Conservation (phyloP, 2,113 vertebrate genomes). For the Halichoeres trimaculatus region DNA sequence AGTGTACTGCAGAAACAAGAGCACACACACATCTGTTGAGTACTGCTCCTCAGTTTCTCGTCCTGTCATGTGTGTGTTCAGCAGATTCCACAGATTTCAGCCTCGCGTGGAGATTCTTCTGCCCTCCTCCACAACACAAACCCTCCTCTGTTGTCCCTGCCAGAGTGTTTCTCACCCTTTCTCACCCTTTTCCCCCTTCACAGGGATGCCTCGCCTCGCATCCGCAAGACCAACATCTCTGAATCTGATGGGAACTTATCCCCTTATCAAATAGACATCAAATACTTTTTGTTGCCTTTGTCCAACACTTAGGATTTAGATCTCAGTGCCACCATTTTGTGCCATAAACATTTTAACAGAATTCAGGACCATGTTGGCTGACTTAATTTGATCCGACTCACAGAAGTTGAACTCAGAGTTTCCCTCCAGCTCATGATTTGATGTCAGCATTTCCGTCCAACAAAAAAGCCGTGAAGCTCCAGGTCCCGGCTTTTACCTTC, state of each 20-base stretch:
- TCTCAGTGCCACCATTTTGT: too few relatives aligned
- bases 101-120: conserved; percentile 65
- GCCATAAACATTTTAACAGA: too few relatives aligned
- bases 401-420: too few relatives aligned
- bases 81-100: conserved; percentile 78
- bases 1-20: too few relatives aligned
- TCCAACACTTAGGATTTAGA: too few relatives aligned
- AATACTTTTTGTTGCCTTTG: too few relatives aligned
- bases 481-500: neutral
- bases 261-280: too few relatives aligned
- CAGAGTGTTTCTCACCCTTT: conserved; percentile 23
- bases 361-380: too few relatives aligned
- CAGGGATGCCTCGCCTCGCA: conserved; percentile 8
- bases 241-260: too few relatives aligned
- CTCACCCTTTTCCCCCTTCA: neutral
- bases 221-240: conserved; percentile 6
- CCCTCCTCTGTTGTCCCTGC: conserved; percentile 65
- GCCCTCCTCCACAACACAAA: conserved; percentile 56
- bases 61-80: conserved; percentile 66
- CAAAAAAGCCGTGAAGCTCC: neutral
- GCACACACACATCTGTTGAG: conserved; percentile 8
- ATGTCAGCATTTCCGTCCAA: conserved; percentile 14
- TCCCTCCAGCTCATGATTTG: neutral
- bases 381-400: too few relatives aligned
- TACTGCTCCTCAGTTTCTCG: conserved; percentile 12